Conservation (phyloP, 2,113 vertebrate genomes). For the Oophaga pumilio region DNA sequence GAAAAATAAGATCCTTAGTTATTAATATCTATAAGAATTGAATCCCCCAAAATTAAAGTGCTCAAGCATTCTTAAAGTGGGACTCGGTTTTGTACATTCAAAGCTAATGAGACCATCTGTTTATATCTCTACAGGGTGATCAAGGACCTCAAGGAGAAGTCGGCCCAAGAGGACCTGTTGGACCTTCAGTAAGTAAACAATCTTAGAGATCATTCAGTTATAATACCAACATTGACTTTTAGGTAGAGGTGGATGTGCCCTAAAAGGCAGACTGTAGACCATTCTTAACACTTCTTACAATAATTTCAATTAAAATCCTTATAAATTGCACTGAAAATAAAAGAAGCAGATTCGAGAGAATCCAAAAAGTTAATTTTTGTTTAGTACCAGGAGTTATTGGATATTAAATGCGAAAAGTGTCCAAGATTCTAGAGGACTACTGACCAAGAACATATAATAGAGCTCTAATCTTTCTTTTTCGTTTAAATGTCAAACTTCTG, state of each 20-base stretch:
- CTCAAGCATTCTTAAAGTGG: constrained; percentile 70
- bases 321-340: too few species aligned
- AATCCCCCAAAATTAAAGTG: neutral
- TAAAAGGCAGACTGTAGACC: too few species aligned
- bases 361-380: too few species aligned
- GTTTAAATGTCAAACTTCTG: constrained; percentile 3
- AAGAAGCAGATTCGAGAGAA: too few species aligned
- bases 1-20: neutral
- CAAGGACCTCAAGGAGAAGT: constrained; percentile 85
- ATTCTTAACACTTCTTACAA: too few species aligned
- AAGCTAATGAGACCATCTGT: neutral
- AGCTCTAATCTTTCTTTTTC: neutral
- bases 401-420: neutral
- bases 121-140: constrained; percentile 77
- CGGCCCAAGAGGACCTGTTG: constrained; percentile 84
- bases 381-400: neutral
- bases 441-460: neutral
- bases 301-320: too few species aligned
- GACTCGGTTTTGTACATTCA: neutral
- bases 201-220: neutral
- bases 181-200: constrained; percentile 80
- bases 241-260: too few species aligned
- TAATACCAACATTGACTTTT: neutral
- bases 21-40: neutral
- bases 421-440: neutral